Conservation (phyloP, 2,797 vertebrate species). For the Parauchenoglanis ngamensis region DNA sequence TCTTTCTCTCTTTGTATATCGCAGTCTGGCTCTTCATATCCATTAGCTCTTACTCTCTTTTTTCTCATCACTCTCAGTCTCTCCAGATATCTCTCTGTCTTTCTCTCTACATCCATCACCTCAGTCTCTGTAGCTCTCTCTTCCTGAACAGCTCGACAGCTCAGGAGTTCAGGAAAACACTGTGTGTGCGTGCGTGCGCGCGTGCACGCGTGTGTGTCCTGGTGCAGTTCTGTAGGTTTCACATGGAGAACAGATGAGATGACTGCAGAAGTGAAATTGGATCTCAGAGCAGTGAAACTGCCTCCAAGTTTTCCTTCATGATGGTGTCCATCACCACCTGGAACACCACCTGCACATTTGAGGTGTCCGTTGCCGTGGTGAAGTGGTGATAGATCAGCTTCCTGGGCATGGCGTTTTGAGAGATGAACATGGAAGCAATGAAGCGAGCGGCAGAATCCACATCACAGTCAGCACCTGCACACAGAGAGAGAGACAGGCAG, state of each 20-base stretch:
- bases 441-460: slow-evolving; percentile 77
- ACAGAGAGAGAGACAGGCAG: background rate
- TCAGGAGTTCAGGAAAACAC: background rate
- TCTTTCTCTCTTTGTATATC: background rate
- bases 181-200: background rate
- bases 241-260: background rate
- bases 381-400: slow-evolving; percentile 82
- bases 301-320: slow-evolving; percentile 80
- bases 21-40: background rate
- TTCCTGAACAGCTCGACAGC: background rate
- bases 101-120: background rate
- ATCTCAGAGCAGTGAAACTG: slow-evolving; percentile 74
- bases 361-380: slow-evolving; percentile 81
- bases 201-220: background rate
- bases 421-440: slow-evolving; percentile 72
- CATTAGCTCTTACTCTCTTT: background rate
- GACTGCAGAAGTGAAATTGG: background rate
- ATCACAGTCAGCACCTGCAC: slow-evolving; percentile 76
- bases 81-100: background rate
- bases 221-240: background rate
- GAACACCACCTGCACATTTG: slow-evolving; percentile 80
- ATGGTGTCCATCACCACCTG: slow-evolving; percentile 83
- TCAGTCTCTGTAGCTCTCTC: background rate
- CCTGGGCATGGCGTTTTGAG: slow-evolving; percentile 66
- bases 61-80: background rate